Evolutionary conservation across 23 tunicate species (phyloP).

Genomic region (Styela plicata): DNA sequence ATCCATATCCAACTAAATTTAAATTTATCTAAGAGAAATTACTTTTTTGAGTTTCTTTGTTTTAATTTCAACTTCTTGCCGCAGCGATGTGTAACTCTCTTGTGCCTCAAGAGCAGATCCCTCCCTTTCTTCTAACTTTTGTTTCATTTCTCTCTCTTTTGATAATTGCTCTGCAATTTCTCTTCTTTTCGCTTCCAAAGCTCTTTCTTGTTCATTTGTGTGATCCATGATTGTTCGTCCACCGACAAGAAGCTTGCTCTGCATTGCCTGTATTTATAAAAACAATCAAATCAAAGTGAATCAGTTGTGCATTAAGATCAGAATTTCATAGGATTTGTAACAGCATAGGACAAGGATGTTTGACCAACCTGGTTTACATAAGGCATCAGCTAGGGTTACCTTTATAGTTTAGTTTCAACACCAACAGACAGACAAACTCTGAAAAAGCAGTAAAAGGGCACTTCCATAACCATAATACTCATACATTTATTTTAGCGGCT

Average conservation of each 20-base stretch:
- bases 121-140: constrained; percentile 63
- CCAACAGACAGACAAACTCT: too few species aligned
- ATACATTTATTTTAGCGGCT: constrained; percentile 68
- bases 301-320: too few species aligned
- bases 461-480: too few species aligned
- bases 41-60: constrained; percentile 91
- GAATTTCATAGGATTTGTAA: too few species aligned
- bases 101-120: constrained; percentile 75
- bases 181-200: constrained; percentile 71
- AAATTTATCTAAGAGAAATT: too few species aligned
- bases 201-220: constrained; percentile 90
- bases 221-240: constrained; percentile 90
- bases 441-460: too few species aligned
- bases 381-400: too few species aligned
- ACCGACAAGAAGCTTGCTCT: constrained; percentile 92
- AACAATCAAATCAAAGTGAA: too few species aligned
- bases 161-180: constrained; percentile 68
- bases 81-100: constrained; percentile 75
- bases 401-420: too few species aligned
- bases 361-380: too few species aligned
- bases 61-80: constrained; percentile 90
- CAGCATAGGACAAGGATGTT: too few species aligned
- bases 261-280: constrained; percentile 92
- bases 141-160: constrained; percentile 85
- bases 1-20: too few species aligned